These are phyloP conservation scores for Tetanocera ferruginea DNA, from an alignment of 2,888 invertebrate species.

Conservation along the genomic window DNA sequence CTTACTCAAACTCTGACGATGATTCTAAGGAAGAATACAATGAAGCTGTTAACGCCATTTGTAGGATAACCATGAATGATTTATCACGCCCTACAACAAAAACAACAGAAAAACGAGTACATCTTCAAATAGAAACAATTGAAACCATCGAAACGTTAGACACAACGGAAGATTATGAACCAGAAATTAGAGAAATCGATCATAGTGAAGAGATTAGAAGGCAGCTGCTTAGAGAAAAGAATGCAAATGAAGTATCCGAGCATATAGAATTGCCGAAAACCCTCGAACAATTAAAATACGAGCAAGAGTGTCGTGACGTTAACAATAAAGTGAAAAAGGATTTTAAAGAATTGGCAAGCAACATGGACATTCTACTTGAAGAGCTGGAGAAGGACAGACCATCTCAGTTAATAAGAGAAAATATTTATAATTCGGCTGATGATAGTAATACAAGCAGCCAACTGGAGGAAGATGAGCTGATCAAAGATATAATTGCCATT, in stretches of 20 bases:
- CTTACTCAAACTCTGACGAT: neutral
- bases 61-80: conserved; percentile 43
- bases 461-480: neutral
- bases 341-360: conserved; percentile 52
- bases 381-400: conserved; percentile 47
- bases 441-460: conserved; percentile 34
- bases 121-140: conserved; percentile 43
- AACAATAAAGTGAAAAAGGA: conserved; percentile 54
- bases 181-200: conserved; percentile 36
- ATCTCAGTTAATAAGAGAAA: neutral
- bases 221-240: conserved; percentile 31
- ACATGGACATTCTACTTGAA: conserved; percentile 52
- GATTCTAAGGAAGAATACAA: conserved; percentile 41
- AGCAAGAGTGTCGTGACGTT: conserved; percentile 49
- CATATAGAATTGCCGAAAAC: neutral
- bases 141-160: neutral
- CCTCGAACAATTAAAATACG: conserved; percentile 46
- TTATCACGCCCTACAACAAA: conserved; percentile 14
- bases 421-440: neutral
- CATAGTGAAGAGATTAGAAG: conserved; percentile 14
- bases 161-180: conserved; percentile 40
- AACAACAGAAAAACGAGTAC: conserved; percentile 38
- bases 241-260: neutral
- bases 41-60: conserved; percentile 41
- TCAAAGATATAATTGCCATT: neutral